Percentiles rank a stretch among this genome's conserved stretches.
phyloP scores from a whole-genome alignment of 2,888 invertebrate species.

The Creontiades dilutus region DNA sequence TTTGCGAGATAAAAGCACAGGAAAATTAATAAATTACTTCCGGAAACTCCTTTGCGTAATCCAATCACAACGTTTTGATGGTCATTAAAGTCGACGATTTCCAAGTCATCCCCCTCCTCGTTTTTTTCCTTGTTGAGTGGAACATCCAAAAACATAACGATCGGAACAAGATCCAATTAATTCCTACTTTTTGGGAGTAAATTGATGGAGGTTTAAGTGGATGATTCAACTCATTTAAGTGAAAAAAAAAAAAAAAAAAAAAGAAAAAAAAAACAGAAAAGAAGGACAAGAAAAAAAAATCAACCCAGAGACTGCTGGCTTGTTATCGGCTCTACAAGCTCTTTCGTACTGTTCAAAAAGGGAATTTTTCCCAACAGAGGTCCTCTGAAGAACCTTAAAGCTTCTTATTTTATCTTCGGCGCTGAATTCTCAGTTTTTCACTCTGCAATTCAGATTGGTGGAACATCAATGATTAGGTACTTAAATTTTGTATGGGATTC shows the following conservation, averaged over 20 bases:
- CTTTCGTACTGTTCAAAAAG: not conserved
- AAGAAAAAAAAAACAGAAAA: not conserved
- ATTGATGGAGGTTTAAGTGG: slow-evolving; percentile 16
- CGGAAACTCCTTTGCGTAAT: not conserved
- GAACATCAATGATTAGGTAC: no score
- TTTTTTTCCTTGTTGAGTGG: not conserved
- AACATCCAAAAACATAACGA: slow-evolving; percentile 13
- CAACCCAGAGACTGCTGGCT: not conserved
- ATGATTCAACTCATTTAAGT: slow-evolving; percentile 23
- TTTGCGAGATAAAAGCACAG: not conserved
- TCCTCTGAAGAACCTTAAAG: not conserved
- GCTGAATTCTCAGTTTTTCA: not conserved
- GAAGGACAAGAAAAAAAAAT: not conserved
- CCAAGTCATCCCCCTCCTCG: not conserved
- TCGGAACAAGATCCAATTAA: slow-evolving; percentile 32
- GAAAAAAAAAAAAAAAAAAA: not conserved
- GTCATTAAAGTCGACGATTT: slow-evolving; percentile 32
- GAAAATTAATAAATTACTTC: slow-evolving; percentile 13
- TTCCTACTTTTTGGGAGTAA: slow-evolving; percentile 26
- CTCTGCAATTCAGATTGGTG: not conserved
- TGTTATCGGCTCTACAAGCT: not conserved
- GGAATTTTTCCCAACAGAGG: not conserved
- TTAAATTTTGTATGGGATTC: no score
- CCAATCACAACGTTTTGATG: not conserved
- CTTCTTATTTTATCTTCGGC: not conserved